Evolutionary conservation across 2,888 invertebrate genomes (phyloP).

Genomic region (Phaonia tiefii): DNA sequence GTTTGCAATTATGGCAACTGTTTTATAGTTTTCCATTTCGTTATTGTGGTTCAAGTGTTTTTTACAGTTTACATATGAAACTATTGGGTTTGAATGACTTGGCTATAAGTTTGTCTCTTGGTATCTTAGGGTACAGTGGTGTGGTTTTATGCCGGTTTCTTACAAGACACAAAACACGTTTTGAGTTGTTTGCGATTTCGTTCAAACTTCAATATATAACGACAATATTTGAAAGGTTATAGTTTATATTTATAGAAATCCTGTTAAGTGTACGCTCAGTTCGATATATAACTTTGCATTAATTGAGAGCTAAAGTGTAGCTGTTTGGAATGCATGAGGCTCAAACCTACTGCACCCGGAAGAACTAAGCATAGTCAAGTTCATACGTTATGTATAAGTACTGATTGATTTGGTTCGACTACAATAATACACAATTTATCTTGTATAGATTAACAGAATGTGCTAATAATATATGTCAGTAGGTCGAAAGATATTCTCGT

Average conservation of each 20-base stretch:
- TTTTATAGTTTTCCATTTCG: constrained; percentile 21
- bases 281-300: too few species aligned
- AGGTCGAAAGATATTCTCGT: too few species aligned
- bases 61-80: constrained; percentile 8
- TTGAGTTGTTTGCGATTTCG: constrained; percentile 14
- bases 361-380: too few species aligned
- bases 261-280: neutral
- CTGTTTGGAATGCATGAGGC: too few species aligned
- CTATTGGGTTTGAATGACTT: neutral
- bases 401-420: too few species aligned
- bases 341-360: too few species aligned
- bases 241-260: constrained; percentile 14
- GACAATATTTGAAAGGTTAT: constrained; percentile 16
- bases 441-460: too few species aligned
- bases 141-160: neutral
- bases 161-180: neutral
- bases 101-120: neutral
- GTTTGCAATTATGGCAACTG: constrained; percentile 7
- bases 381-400: too few species aligned
- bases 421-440: too few species aligned
- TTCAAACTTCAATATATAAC: too few species aligned
- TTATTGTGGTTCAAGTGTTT: neutral
- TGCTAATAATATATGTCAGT: too few species aligned
- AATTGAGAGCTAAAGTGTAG: too few species aligned
- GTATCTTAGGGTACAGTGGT: neutral